Percentiles rank a stretch among this genome's conserved stretches.
These are phyloP conservation scores for Eupithecia exiguata DNA, from an alignment of 2,888 invertebrate species.

Conservation along the genomic window DNA sequence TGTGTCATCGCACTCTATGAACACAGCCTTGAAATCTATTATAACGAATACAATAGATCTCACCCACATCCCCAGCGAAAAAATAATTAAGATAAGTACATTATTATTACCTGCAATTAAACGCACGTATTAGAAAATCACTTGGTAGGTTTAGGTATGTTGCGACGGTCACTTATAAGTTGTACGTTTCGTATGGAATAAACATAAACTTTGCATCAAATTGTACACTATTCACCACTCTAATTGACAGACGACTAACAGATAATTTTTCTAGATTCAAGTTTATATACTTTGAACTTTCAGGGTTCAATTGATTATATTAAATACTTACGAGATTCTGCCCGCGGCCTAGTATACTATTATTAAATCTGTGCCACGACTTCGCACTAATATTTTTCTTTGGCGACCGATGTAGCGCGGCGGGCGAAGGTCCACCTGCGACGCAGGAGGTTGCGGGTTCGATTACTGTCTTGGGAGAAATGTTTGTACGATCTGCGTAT, in stretches of 20 bases:
- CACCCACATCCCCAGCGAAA: not conserved
- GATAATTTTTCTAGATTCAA: constrained; percentile 14
- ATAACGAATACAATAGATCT: not conserved
- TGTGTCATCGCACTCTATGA: constrained; percentile 27
- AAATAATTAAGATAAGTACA: not conserved
- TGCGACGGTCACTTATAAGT: not conserved
- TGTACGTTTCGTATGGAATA: not conserved
- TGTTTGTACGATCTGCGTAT: too few relatives aligned
- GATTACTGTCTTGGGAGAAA: too few relatives aligned
- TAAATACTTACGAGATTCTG: not conserved
- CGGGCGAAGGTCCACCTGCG: too few relatives aligned
- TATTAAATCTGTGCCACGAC: too few relatives aligned
- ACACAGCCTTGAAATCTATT: not conserved
- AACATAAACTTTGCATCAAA: not conserved
- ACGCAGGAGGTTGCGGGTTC: too few relatives aligned
- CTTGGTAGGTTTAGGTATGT: not conserved
- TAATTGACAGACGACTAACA: constrained; percentile 6
- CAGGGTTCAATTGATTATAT: constrained; percentile 9
- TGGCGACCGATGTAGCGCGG: too few relatives aligned
- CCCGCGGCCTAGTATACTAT: too few relatives aligned
- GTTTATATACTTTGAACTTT: constrained; percentile 20
- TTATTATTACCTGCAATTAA: not conserved
- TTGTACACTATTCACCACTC: not conserved
- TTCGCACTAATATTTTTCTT: not conserved
- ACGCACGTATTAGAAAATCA: not conserved